Evolutionary conservation across 2,888 invertebrate genomes (phyloP).

Genomic region (Temnothorax ravouxi): DNA sequence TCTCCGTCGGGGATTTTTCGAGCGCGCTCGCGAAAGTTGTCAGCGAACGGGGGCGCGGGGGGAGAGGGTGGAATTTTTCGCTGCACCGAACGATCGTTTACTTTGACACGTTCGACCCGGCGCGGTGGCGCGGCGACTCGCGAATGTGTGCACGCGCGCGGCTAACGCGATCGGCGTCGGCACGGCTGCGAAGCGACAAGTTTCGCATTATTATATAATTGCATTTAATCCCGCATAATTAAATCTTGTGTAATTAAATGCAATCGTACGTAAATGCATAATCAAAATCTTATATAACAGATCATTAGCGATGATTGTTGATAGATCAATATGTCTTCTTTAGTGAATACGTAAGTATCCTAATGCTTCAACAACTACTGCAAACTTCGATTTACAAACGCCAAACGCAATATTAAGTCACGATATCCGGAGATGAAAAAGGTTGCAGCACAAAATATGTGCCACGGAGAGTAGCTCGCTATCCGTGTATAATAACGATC

Average conservation of each 20-base stretch:
- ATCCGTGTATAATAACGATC: constrained; percentile 1
- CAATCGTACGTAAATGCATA: not conserved
- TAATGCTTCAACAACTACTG: not conserved
- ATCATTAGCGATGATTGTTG: not conserved
- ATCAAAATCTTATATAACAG: not conserved
- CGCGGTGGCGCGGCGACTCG: not conserved
- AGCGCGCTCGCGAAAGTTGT: constrained; percentile 45
- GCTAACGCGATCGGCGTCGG: not conserved
- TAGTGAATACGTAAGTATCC: not conserved
- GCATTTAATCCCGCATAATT: not conserved
- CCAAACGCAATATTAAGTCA: not conserved
- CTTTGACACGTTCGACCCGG: constrained; percentile 45
- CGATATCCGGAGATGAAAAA: not conserved
- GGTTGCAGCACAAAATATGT: not conserved
- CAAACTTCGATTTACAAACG: not conserved
- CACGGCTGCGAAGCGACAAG: no score
- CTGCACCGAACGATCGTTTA: constrained; percentile 41
- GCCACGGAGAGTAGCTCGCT: constrained; percentile 18
- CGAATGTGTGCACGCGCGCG: not conserved
- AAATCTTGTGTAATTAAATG: not conserved
- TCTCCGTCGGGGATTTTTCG: constrained; percentile 51
- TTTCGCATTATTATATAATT: not conserved
- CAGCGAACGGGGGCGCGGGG: not conserved
- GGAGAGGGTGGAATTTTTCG: constrained; percentile 35
- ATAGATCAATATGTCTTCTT: not conserved